These are phyloP conservation scores for Anas bernieri DNA, from an alignment of 2,797 vertebrate species.

Conservation along the genomic window DNA sequence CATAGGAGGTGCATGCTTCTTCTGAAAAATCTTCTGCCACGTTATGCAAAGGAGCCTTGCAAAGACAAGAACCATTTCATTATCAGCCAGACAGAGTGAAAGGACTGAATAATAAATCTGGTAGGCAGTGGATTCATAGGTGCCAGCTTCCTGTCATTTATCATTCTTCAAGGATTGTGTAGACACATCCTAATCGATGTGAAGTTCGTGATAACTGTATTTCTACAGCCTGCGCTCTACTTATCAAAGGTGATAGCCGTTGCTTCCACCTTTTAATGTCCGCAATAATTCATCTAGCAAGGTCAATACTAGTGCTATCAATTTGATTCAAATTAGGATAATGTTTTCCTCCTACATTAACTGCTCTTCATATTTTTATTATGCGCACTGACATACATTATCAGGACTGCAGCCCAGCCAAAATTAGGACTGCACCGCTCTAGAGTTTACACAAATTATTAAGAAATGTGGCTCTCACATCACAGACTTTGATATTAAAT, in stretches of 20 bases:
- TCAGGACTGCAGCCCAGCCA: background rate
- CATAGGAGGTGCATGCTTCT: background rate
- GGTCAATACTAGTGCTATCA: background rate
- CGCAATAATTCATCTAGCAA: background rate
- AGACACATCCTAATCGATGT: background rate
- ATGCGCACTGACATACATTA: background rate
- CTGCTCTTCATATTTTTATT: background rate
- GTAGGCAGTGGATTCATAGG: background rate
- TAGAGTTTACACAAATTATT: background rate
- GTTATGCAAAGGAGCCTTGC: background rate
- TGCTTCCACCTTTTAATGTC: background rate
- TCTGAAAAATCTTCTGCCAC: background rate
- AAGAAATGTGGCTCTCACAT: background rate
- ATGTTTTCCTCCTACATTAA: background rate
- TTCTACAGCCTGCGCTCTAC: background rate
- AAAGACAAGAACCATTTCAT: background rate
- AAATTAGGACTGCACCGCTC: background rate
- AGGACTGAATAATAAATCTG: background rate
- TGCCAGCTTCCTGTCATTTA: background rate
- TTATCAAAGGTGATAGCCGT: background rate
- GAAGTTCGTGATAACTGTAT: background rate
- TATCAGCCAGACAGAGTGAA: slow-evolving; percentile 6
- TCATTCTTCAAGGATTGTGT: background rate
- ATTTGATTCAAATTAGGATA: background rate
- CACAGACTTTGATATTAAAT: background rate